phyloP scores from a whole-genome alignment of 2,113 vertebrate genomes.

The Entosphenus tridentatus region DNA sequence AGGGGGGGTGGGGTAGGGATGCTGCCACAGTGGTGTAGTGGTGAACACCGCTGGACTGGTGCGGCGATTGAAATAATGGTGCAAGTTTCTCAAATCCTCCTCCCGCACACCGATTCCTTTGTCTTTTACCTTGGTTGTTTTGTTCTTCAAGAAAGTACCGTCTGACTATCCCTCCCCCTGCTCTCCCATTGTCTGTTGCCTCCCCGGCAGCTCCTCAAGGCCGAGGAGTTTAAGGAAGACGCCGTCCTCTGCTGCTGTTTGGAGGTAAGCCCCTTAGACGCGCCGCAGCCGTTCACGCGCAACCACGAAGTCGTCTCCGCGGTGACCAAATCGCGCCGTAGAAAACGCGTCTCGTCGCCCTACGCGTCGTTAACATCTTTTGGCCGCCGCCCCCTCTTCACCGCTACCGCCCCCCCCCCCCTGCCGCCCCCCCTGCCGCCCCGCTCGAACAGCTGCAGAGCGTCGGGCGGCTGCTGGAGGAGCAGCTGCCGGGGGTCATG shows the following conservation, averaged over 20 bases:
- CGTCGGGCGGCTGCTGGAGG: constrained; percentile 66
- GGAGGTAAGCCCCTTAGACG: constrained; percentile 39
- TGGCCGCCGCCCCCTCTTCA: background rate
- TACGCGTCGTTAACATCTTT: background rate
- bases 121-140: too few species aligned
- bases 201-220: constrained; percentile 53
- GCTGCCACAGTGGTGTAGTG: too few species aligned
- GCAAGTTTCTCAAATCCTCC: too few species aligned
- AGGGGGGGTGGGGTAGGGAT: too few species aligned
- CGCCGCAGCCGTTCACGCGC: constrained; percentile 1
- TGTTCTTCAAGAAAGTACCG: too few species aligned
- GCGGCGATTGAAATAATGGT: too few species aligned
- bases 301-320: background rate
- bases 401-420: background rate
- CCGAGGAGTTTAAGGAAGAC: constrained; percentile 76
- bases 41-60: too few species aligned
- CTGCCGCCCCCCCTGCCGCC: constrained; percentile 4
- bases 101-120: too few species aligned
- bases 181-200: constrained; percentile 8
- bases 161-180: too few species aligned
- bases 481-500: constrained; percentile 96
- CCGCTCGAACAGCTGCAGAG: constrained; percentile 54
- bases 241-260: constrained; percentile 90
- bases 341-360: too few species aligned
- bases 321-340: background rate